Conservation (phyloP, 2,797 vertebrate genomes). For the Discoglossus pictus region DNA sequence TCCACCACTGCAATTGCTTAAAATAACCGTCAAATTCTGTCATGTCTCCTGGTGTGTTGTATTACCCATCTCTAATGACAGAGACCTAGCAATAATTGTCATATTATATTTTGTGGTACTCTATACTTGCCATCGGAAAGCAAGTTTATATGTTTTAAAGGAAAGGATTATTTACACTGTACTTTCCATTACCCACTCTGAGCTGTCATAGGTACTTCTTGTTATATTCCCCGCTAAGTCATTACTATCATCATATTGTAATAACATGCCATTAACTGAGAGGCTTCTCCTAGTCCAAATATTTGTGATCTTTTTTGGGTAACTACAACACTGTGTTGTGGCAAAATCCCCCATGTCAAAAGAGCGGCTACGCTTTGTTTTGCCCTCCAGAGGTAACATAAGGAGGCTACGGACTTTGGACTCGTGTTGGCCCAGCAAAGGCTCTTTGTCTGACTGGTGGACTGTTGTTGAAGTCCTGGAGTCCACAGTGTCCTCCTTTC, state of each 20-base stretch:
- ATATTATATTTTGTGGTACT: constrained; percentile 4
- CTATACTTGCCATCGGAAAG: constrained; percentile 23
- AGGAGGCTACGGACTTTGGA: constrained; percentile 87
- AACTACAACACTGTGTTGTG: constrained; percentile 77
- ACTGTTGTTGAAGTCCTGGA: constrained; percentile 71
- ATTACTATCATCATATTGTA: constrained; percentile 90
- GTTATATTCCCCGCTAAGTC: constrained; percentile 75
- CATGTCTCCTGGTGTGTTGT: constrained; percentile 47
- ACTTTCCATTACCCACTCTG: constrained; percentile 98
- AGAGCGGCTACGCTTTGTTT: constrained; percentile 94
- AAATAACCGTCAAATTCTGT: constrained; percentile 55
- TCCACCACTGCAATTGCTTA: constrained; percentile 54
- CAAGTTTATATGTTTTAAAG: constrained; percentile 14
- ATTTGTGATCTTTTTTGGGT: constrained; percentile 89
- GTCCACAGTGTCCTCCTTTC: constrained; percentile 79
- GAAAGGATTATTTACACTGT: constrained; percentile 80
- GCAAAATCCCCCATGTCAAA: constrained; percentile 96
- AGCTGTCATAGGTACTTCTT: constrained; percentile 83
- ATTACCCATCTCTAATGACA: constrained; percentile 50
- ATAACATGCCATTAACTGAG: constrained; percentile 95
- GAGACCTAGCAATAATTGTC: constrained; percentile 41
- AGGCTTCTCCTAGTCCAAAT: constrained; percentile 99
- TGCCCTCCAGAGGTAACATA: constrained; percentile 85
- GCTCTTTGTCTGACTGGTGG: constrained; percentile 87
- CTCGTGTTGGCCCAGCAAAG: constrained; percentile 84